Conservation (phyloP, 1,140 invertebrate genomes). For the Trichonephila inaurata region DNA sequence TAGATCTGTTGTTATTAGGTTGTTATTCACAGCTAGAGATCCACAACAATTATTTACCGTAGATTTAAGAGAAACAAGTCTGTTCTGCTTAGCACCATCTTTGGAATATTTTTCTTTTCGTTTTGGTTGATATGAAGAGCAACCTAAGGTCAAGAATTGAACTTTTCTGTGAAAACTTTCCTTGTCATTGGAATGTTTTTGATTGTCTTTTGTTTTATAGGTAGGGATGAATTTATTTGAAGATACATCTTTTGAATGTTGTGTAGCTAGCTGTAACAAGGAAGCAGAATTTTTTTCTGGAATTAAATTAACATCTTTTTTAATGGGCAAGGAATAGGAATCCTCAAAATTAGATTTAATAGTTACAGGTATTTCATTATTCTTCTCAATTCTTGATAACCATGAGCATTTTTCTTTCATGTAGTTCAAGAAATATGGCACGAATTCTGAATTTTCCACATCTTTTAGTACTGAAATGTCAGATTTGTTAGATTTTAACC, state of each 20-base stretch:
- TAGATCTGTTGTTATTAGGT: neutral
- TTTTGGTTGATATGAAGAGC: slow-evolving; percentile 22
- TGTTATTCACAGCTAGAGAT: neutral
- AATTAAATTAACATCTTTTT: neutral
- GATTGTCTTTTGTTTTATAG: neutral
- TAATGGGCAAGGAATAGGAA: neutral
- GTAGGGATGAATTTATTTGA: neutral
- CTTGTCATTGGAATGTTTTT: neutral
- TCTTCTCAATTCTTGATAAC: neutral
- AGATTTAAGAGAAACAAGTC: neutral
- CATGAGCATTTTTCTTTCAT: slow-evolving; percentile 51
- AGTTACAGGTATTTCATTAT: neutral
- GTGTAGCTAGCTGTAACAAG: too few species aligned
- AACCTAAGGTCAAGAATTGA: slow-evolving; percentile 5
- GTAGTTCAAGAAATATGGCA: slow-evolving; percentile 51
- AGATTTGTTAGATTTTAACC: slow-evolving; percentile 39
- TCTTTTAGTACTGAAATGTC: neutral
- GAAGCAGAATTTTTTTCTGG: neutral
- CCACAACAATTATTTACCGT: neutral
- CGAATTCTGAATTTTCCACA: slow-evolving; percentile 31
- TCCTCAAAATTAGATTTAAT: neutral
- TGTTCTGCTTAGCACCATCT: neutral
- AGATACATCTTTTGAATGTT: too few species aligned
- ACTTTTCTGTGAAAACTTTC: neutral
- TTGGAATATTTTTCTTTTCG: neutral